Base-by-base conservation (phyloP, 35 echinoderm and acorn worm species). In the Strongylocentrotus purpuratus region DNA sequence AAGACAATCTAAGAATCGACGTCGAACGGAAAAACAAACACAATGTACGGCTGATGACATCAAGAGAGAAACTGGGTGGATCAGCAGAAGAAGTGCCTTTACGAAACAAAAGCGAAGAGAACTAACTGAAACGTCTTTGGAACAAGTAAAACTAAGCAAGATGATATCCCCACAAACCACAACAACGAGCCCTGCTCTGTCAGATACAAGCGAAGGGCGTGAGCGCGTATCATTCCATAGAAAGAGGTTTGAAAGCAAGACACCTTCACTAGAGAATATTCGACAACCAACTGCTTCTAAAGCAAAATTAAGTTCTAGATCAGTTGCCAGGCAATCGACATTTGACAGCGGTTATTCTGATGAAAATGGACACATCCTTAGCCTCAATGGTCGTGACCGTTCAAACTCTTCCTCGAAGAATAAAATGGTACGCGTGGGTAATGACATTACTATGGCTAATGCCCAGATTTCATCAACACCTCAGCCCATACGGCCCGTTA, bases 291-390 rank as follows among this genome's bases (percentile, higher is more conserved):
- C 28, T 70, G 9, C 61, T 65, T 70, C 46, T 32, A 55, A 96
- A 86, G 85, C 47, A 13, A 22, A 52, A 87, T 2, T 90, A 50
- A 31, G 86, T 22, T 85, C 94, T n/a, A 88, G 94, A 90, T 85
- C 96, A 32, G 47, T 96, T 47, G 94, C 33, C 0, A 94, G 96
- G 31, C 97, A 99, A 46, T 78, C 97, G 9, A 99, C 98, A 1
- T 98, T 99, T 78, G 98, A 99, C 50, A 99, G 98, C 95, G 98
- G 98, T 8, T 99, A 94, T 61, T 97, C 97, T 20, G 98, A 99
- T 93, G 98, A 97, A 96, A 96, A 97, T 87, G 97, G 97, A n/a
- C 95, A 97, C 61, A 94, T 58, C 22, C 25, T 55, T 7, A 94
- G 55, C 15, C 41, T 94, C 59, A 15, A 46, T 58, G 13, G n/a